Evolutionary conservation across 2,113 vertebrate species (phyloP).

Genomic region (Poeciliopsis retropinna): DNA sequence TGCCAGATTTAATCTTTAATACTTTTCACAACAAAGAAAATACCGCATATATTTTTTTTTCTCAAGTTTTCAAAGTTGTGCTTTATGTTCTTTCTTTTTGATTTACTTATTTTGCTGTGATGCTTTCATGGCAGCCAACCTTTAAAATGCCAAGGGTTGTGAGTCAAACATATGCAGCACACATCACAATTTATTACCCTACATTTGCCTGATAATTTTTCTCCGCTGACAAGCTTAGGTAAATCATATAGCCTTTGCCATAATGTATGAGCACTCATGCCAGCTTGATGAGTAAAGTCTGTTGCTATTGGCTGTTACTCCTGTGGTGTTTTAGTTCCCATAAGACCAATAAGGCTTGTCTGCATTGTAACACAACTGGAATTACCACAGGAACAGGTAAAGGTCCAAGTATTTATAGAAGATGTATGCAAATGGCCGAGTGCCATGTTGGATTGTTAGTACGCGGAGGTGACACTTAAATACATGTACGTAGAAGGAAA

Average conservation of each 20-base stretch:
- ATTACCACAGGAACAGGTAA: slow-evolving; percentile 74
- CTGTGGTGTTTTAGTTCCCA: slow-evolving; percentile 79
- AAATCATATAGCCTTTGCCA: slow-evolving; percentile 90
- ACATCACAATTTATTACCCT: slow-evolving; percentile 94
- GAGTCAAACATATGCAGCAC: slow-evolving; percentile 92
- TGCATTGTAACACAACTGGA: slow-evolving; percentile 70
- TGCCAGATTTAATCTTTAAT: not conserved
- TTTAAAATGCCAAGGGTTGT: slow-evolving; percentile 93
- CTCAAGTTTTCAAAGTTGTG: slow-evolving; percentile 50
- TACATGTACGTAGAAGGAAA: slow-evolving; percentile 79
- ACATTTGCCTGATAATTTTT: slow-evolving; percentile 92
- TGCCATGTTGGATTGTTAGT: slow-evolving; percentile 81
- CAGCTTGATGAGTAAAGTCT: slow-evolving; percentile 80
- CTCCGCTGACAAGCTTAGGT: slow-evolving; percentile 93
- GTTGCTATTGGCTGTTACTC: slow-evolving; percentile 81
- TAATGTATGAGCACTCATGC: slow-evolving; percentile 85
- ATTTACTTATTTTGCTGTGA: slow-evolving; percentile 74
- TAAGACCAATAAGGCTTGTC: slow-evolving; percentile 80
- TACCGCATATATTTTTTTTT: slow-evolving; percentile 38
- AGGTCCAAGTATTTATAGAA: slow-evolving; percentile 86
- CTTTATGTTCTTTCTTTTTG: slow-evolving; percentile 36
- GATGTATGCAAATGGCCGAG: slow-evolving; percentile 82
- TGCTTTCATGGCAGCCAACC: slow-evolving; percentile 83
- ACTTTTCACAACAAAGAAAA: slow-evolving; percentile 18
- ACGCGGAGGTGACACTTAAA: slow-evolving; percentile 83